Conservation (phyloP, 1,140 invertebrate species). For the Cyclargus thomasi region DNA sequence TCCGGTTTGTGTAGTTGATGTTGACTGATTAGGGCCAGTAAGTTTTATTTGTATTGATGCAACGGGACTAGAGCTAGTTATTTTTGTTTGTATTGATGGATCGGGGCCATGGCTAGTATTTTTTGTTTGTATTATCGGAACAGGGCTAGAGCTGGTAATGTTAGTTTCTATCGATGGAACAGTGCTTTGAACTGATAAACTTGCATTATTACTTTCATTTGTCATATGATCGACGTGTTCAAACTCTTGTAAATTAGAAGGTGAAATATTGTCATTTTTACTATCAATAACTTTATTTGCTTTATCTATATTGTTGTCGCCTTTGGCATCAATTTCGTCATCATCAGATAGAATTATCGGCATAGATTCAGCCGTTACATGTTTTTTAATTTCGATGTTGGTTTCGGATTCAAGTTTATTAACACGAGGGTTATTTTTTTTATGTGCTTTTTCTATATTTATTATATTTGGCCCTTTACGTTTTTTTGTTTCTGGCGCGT, state of each 20-base stretch:
- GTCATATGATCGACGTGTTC: neutral
- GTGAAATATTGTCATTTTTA: neutral
- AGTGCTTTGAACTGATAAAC: neutral
- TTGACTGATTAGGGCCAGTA: too few relatives aligned
- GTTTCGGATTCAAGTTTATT: neutral
- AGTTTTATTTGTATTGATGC: too few relatives aligned
- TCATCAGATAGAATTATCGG: slow-evolving; percentile 1
- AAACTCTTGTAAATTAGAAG: neutral
- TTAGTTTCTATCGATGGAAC: neutral
- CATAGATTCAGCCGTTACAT: neutral
- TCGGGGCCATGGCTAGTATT: too few relatives aligned
- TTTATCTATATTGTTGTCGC: neutral
- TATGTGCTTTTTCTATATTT: neutral
- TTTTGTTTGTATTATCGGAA: too few relatives aligned
- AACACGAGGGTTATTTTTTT: neutral
- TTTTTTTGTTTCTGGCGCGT: neutral
- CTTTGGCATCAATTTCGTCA: neutral
- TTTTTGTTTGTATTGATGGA: neutral
- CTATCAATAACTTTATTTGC: neutral
- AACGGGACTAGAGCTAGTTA: too few relatives aligned
- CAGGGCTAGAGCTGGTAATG: too few relatives aligned
- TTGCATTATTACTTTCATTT: neutral
- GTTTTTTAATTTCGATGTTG: neutral
- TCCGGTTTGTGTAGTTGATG: too few relatives aligned
- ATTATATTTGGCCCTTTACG: neutral